Evolutionary conservation across 2,113 vertebrate genomes (phyloP).

Genomic region (Spilogale gracilis): DNA sequence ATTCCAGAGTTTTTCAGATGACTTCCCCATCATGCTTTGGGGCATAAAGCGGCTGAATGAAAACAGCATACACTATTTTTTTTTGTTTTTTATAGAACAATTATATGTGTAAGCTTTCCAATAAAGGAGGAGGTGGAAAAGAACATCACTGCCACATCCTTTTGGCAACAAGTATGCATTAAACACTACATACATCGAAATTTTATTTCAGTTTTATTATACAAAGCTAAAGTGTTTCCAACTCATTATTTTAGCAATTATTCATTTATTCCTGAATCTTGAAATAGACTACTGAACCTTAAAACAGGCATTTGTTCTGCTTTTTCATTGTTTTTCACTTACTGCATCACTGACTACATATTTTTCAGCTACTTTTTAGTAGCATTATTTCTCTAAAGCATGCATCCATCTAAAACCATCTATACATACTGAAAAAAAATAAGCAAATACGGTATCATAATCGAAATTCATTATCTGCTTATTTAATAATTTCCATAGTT

Average conservation of each 20-base stretch:
- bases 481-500: background rate
- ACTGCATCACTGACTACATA: background rate
- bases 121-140: background rate
- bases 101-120: background rate
- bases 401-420: background rate
- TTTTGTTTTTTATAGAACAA: background rate
- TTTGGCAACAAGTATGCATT: background rate
- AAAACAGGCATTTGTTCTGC: background rate
- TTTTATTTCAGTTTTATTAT: background rate
- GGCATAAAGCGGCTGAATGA: background rate
- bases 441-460: conserved; percentile 10
- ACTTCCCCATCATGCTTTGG: background rate
- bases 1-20: background rate
- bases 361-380: background rate
- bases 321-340: background rate
- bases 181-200: background rate
- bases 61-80: background rate
- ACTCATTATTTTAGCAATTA: conserved; percentile 12
- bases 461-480: background rate
- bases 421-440: background rate
- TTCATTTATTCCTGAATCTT: conserved; percentile 13
- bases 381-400: background rate
- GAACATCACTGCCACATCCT: background rate
- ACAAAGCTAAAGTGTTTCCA: background rate
- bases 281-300: conserved; percentile 2